Percentiles rank a stretch among this genome's conserved stretches.
Evolutionary conservation across 2,113 vertebrate genomes (phyloP).

Genomic region (Apus apus): DNA sequence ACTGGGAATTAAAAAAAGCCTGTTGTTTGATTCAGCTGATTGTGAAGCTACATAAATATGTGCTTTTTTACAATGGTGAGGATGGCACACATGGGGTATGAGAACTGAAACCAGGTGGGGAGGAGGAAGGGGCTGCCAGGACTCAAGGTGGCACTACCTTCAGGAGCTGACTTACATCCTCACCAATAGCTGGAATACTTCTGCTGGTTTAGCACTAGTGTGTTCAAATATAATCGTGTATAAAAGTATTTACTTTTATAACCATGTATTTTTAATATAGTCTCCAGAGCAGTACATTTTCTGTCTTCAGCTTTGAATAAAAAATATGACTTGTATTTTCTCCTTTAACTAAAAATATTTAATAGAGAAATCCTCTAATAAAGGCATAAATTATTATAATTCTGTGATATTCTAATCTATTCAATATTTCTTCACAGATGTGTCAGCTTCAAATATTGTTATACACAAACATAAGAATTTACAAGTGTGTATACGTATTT

Average conservation of each 20-base stretch:
- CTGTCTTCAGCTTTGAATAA: not conserved
- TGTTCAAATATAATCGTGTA: not conserved
- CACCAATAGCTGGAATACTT: not conserved
- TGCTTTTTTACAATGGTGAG: not conserved
- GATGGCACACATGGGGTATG: not conserved
- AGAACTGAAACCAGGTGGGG: not conserved
- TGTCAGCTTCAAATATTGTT: not conserved
- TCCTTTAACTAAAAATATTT: not conserved
- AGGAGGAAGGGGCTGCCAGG: not conserved
- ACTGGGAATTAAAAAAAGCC: not conserved
- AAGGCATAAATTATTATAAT: not conserved
- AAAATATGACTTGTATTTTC: not conserved
- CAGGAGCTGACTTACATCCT: not conserved
- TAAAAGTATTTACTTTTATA: not conserved
- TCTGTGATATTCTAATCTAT: not conserved
- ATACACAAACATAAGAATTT: constrained; percentile 20
- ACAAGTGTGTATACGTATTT: not conserved
- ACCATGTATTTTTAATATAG: not conserved
- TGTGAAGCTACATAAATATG: not conserved
- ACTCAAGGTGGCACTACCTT: not conserved
- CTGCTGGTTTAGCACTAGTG: not conserved
- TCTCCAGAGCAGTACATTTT: not conserved
- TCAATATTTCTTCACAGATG: not conserved
- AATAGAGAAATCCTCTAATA: not conserved
- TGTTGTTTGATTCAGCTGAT: not conserved